Evolutionary conservation across 2,113 vertebrate species (phyloP).

Genomic region (Ceuthmochares aereus): DNA sequence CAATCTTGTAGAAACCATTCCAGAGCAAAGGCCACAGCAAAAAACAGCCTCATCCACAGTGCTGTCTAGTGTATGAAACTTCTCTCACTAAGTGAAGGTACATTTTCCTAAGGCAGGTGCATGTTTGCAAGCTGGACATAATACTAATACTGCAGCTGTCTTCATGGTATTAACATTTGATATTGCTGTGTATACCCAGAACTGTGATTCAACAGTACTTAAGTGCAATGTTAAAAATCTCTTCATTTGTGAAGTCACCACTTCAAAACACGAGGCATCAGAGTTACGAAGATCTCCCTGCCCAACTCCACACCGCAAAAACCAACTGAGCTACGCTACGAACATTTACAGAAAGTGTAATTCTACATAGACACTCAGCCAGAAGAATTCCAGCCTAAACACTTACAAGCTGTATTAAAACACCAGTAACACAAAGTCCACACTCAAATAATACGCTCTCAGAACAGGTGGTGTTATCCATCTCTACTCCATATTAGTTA

Average conservation of each 20-base stretch:
- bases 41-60: not conserved
- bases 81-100: not conserved
- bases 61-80: not conserved
- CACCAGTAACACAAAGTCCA: not conserved
- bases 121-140: not conserved
- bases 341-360: not conserved
- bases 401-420: not conserved
- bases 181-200: not conserved
- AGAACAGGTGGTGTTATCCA: not conserved
- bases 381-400: not conserved
- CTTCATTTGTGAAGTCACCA: not conserved
- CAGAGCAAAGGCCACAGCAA: not conserved
- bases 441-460: not conserved
- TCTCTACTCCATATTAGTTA: not conserved
- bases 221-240: accelerated
- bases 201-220: not conserved
- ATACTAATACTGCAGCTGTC: not conserved
- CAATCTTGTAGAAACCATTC: not conserved
- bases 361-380: not conserved
- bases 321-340: too few species aligned
- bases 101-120: not conserved
- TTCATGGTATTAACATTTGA: not conserved
- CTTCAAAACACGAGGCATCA: not conserved
- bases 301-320: not conserved
- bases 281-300: accelerated